Evolutionary conservation across 2,113 vertebrate genomes (phyloP).

Genomic region (Gorsachius goisagi): DNA sequence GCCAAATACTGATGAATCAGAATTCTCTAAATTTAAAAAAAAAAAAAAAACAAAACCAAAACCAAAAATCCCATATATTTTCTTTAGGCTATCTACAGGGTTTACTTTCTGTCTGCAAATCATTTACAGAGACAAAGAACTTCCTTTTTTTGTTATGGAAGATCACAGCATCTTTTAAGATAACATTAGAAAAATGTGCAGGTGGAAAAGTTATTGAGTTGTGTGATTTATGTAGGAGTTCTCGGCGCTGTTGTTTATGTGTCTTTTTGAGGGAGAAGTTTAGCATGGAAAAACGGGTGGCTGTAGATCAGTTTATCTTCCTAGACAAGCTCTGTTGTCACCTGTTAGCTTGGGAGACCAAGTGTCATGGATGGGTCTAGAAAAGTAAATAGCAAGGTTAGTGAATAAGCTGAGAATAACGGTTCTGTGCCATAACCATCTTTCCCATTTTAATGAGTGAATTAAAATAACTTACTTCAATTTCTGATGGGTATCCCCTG

Average conservation of each 20-base stretch:
- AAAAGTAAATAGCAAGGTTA: background rate
- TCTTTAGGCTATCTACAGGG: background rate
- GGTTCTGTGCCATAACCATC: background rate
- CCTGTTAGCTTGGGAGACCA: background rate
- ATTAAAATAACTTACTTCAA: background rate
- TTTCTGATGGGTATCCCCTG: background rate
- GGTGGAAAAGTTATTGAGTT: background rate
- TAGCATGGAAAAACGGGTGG: background rate
- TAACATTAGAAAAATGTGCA: background rate
- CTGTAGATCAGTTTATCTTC: constrained; percentile 1
- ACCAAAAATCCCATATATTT: background rate
- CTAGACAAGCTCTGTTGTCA: background rate
- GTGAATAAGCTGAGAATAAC: background rate
- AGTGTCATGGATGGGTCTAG: background rate
- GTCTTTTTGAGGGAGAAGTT: background rate
- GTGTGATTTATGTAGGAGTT: constrained; percentile 34
- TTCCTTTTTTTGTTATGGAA: background rate
- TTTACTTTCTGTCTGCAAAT: background rate
- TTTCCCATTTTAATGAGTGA: background rate
- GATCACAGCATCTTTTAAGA: background rate
- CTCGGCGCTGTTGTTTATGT: background rate
- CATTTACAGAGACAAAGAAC: background rate
- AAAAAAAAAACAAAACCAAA: too few species aligned
- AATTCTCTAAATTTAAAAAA: background rate
- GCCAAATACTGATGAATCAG: background rate